Evolutionary conservation across 2,797 vertebrate genomes (phyloP).

Genomic region (Sternotherus odoratus): DNA sequence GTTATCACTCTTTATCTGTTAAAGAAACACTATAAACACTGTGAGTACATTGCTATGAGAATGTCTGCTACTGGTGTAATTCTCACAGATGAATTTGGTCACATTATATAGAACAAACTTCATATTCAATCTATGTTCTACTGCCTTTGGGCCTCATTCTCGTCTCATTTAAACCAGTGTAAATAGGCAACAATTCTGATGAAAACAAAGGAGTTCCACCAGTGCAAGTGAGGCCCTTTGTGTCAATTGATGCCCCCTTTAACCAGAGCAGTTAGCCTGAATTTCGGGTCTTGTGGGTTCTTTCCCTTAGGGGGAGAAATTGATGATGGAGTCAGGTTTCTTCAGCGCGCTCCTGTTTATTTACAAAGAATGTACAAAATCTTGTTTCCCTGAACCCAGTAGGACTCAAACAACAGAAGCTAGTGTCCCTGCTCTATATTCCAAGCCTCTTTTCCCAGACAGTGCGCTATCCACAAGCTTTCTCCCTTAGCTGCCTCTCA

Average conservation of each 20-base stretch:
- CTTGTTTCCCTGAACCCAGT: neutral
- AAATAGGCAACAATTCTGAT: neutral
- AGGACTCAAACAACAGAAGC: neutral
- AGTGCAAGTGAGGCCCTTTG: neutral
- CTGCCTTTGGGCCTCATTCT: rapidly evolving
- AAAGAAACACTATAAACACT: neutral
- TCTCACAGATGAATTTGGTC: neutral
- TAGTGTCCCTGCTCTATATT: neutral
- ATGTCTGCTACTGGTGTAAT: neutral
- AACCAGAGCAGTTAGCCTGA: neutral
- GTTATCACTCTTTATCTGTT: neutral
- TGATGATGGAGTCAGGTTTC: neutral
- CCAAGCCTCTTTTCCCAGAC: neutral
- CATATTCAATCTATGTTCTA: neutral
- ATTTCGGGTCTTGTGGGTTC: neutral
- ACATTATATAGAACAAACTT: neutral
- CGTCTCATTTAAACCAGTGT: neutral
- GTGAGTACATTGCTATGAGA: neutral
- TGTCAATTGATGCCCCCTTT: neutral
- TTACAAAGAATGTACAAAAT: neutral
- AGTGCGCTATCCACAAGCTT: neutral
- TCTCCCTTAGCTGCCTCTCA: neutral
- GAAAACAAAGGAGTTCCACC: neutral
- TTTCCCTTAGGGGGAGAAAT: neutral
- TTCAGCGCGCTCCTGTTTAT: neutral